Percentiles rank a stretch among this genome's conserved stretches.
Evolutionary conservation across 1,140 invertebrate species (phyloP).

Genomic region (Eupristina koningsbergeri): DNA sequence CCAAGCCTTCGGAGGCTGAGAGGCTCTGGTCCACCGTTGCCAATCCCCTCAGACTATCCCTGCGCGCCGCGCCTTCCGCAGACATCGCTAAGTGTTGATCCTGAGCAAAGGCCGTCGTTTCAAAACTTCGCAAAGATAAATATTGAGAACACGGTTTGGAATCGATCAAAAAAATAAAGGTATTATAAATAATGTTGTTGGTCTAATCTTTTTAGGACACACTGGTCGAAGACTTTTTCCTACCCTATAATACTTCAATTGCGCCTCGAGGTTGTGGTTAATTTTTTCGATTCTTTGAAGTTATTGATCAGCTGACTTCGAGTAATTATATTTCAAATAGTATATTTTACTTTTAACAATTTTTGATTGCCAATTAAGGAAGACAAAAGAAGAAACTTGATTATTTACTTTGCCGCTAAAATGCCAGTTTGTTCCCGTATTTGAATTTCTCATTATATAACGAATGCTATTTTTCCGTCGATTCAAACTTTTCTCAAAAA

Average conservation of each 20-base stretch:
- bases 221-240: background rate
- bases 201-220: background rate
- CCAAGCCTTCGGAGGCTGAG: background rate
- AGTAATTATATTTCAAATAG: background rate
- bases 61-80: background rate
- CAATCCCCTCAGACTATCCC: constrained; percentile 47
- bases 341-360: background rate
- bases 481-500: background rate
- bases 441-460: background rate
- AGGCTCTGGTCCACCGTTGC: constrained; percentile 68
- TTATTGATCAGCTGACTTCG: background rate
- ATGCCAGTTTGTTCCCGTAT: background rate
- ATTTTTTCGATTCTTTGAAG: background rate
- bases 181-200: too few relatives aligned
- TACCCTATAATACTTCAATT: background rate
- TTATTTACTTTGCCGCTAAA: background rate
- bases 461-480: background rate
- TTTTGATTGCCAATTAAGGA: background rate
- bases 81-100: background rate
- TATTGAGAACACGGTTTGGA: background rate
- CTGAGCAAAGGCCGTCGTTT: background rate
- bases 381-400: background rate
- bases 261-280: background rate
- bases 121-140: background rate
- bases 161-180: too few relatives aligned